Base-by-base conservation (phyloP, 2,113 vertebrate species). In the Chaetorhynchus papuensis region DNA sequence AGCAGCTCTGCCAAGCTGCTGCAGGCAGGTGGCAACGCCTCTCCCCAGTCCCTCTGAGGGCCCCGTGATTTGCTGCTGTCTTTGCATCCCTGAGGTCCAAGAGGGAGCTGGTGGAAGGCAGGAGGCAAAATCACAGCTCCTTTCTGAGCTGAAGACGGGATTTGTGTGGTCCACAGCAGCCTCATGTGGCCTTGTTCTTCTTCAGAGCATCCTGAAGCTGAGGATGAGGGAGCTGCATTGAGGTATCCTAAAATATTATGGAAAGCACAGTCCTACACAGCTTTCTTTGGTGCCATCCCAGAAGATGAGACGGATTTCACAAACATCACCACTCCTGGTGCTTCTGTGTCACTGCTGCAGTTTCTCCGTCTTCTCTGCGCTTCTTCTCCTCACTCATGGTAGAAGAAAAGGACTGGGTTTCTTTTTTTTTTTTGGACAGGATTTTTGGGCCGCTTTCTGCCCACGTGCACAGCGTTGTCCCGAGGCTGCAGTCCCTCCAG, bases 381-480 rank as follows among this genome's bases (percentile, higher is more conserved):
- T 54, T 39, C 63, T 30, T 77, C 37, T 81, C 41, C 65, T 80
- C 15, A 7, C 41, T 76, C 27, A 10, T 0, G 13, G n/a, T 2
- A 35, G 44, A 75, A 71, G 22, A 13, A 69, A 61, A 77, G 16
- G 17, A 8, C 3, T 74, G 10, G 22, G 23, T n/a, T n/a, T n/a
- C n/a, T n/a, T n/a, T n/a, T n/a, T n/a, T 20, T 18, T 57, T 33
- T 19, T 28, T 19, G 6, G 39, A 14, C 17, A 22, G 12, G 41
- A 26, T 0, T 39, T 84, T 75, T 6, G 16, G 23, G 49, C 18
- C 7, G 0, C 37, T 75, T 65, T 81, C 23, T 52, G 44, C 8
- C 60, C 50, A 23, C 0, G 0, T 21, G 15, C 26, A 7, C 1
- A 1, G 8, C 1, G 0, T 1, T 64, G 20, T 87, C 45, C 52